Evolutionary conservation across 2,113 vertebrate species (phyloP), one percentile per base, ranked within the genome.

Genomic region (Zingel zingel): DNA sequence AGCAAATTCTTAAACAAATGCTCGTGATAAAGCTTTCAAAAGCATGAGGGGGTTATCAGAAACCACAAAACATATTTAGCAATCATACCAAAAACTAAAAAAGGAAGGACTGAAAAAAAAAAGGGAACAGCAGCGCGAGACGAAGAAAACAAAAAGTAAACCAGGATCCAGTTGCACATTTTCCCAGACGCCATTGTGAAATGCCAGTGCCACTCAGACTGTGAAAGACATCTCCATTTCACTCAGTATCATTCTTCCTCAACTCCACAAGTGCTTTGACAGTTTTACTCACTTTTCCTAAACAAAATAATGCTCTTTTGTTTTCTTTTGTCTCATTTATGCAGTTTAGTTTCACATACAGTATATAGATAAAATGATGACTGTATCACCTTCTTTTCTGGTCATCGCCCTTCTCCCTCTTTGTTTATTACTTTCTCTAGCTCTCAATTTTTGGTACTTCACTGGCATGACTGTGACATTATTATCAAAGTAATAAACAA

Each of bases 161-260:
- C 25, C 53, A n/a, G 61, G 82, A 68, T 64, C 64, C 33, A 70
- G 64, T 1, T 65, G 56, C 54, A 71, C 25, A 51, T 61, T 70
- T 83, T 77, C 19, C 65, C 69, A 59, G 72, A 36, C 5, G 33
- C 65, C 23, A 25, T 43, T 2, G 14, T 39, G 48, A 84, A 50
- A 65, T 15, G 62, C 33, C 69, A 80, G 58, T 48, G 25, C 58
- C 10, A 1, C 81, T 91, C 83, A 81, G 62, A 83, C 70, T 80
- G 83, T 87, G 78, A 48, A 82, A 88, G 81, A 90, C 74, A 58
- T 88, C 81, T 86, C 77, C 73, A 83, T 85, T 84, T 82, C 74
- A 43, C 66, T 77, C 50, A 66, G 63, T 10, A 19, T 16, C 27
- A 16, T 21, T 14, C 62, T 51, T 54, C 47, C 23, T 74, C 18